Evolutionary conservation across 2,888 invertebrate species (phyloP), one percentile per base, ranked within the genome.

Genomic region (Perizoma affinitatum): DNA sequence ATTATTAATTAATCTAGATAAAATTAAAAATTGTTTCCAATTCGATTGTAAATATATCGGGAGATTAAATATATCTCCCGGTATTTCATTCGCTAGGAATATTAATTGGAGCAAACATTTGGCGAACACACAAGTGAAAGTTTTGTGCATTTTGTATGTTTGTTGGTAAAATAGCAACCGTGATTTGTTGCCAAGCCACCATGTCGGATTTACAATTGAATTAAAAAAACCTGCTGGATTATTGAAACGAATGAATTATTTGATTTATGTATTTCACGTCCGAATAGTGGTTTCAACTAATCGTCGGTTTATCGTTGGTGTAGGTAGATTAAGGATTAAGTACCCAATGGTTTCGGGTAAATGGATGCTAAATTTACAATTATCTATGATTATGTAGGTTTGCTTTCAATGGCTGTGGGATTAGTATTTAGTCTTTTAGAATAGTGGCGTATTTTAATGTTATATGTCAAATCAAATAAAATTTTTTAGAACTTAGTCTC

Each of bases 21-120:
- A 0, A 42, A n/a, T n/a, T n/a, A 42, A 5, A 4, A n/a, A 10
- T 38, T 4, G 38, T 7, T 38, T 38, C 38, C 38, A 38, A 38
- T n/a, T n/a, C n/a, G 5, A 5, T 48, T 48, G 48, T 48, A 48
- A 48, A 48, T 48, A 48, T 38, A 22, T 6, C 9, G 34, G 46
- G 9, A 10, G 4, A 36, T n/a, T n/a, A n/a, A n/a, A n/a, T 48
- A 5, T 48, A 35, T 48, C 10, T n/a, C n/a, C n/a, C n/a, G n/a
- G n/a, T 5, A 48, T 9, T 4, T 5, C 49, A 40, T 10, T 35
- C 48, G 11, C 44, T 51, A 6, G n/a, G 38, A 10, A 51, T 45
- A 57, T 50, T 56, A 56, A 56, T 56, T 56, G 33, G 8, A 47
- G 43, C 44, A 45, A 57, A 57, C 50, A 57, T 35, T 7, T 11